These are phyloP conservation scores for Microcebus ravelobensis DNA, from an alignment of 2,113 vertebrate species.

Conservation along the genomic window DNA sequence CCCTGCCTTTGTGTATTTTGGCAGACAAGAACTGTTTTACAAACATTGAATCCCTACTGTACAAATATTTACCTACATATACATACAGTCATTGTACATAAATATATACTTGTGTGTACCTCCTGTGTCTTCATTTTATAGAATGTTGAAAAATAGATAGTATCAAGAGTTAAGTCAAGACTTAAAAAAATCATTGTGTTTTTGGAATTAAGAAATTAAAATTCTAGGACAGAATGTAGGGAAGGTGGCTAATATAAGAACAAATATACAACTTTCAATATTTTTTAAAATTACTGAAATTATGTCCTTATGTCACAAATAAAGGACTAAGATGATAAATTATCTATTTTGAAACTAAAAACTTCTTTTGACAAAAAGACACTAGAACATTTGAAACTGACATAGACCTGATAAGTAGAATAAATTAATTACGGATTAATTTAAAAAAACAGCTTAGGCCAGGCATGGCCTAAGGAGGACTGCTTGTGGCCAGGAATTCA, in stretches of 20 bases:
- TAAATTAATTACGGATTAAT: not conserved
- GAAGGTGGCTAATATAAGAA: not conserved
- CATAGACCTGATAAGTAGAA: not conserved
- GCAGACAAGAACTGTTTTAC: not conserved
- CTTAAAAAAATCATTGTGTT: not conserved
- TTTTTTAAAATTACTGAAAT: not conserved
- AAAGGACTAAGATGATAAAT: not conserved
- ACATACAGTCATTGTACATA: not conserved
- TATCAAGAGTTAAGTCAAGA: not conserved
- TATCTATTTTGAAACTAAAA: not conserved
- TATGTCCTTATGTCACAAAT: not conserved
- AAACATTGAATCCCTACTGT: not conserved
- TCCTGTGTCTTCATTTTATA: not conserved
- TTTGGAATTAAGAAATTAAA: slow-evolving; percentile 14
- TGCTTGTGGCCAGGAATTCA: too few relatives aligned
- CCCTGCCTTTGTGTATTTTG: not conserved
- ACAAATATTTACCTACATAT: not conserved
- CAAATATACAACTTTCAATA: not conserved
- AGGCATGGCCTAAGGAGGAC: too few relatives aligned
- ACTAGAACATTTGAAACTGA: not conserved
- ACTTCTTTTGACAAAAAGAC: not conserved
- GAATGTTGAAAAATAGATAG: not conserved
- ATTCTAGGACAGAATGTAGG: not conserved
- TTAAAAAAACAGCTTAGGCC: not conserved
- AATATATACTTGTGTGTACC: not conserved